Evolutionary conservation across 2,797 vertebrate genomes (phyloP), one percentile per base, ranked within the genome.

Genomic region (Trematomus bernacchii): DNA sequence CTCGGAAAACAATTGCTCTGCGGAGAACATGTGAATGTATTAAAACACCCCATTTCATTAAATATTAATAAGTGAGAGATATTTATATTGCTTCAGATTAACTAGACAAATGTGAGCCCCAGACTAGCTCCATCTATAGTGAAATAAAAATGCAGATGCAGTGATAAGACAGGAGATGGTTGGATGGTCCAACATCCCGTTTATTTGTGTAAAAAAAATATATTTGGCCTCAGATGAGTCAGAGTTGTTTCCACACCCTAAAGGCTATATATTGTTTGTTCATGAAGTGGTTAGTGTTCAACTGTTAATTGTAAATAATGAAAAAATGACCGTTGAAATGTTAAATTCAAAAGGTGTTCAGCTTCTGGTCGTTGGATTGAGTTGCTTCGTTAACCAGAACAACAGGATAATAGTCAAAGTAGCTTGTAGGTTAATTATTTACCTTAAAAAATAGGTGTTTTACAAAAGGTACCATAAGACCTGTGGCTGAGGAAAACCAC

Each of bases 21-120:
- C 52, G 23, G 48, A 57, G 68, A 60, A 64, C 50, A 60, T 10
- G 43, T 44, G 47, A 58, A 47, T n/a, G 57, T 60, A 15, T 63
- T 48, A 53, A 58, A 75, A 48, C 19, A 27, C n/a, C 12, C 16
- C 3, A 4, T 67, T 53, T 73, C 59, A 76, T 79, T 57, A 61
- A 54, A 51, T 61, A 61, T 33, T 12, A 51, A 72, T 69, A 53
- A 76, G 50, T 13, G 0, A 13, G 63, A 59, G n/a, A 44, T 62
- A 58, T 66, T 50, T 50, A 23, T 73, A 52, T 60, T 73, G 33
- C 37, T 70, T 70, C 61, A 65, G 18, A 54, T 61, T n/a, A 67
- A 74, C 8, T 2, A 10, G 63, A 59, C 54, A 21, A 16, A 18
- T 21, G 48, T 44, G 61, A 46, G 47, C 15, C 12, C 2, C n/a